Base-by-base conservation (phyloP, 1,140 invertebrate genomes). In the Drosophila tsacasi region DNA sequence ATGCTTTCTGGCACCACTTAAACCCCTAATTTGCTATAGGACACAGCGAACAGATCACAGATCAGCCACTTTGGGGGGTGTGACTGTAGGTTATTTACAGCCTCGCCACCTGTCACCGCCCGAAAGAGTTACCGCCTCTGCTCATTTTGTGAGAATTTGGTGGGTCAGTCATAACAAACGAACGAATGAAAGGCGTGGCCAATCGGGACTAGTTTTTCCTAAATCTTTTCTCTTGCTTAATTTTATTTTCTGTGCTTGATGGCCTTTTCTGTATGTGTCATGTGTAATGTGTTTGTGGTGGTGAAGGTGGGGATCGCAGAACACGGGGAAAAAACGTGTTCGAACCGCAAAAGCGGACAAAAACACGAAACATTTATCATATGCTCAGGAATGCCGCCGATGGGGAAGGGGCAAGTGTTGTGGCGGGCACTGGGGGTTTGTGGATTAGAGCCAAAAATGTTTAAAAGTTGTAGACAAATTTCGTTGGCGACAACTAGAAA, bases 341-440 rank as follows among this genome's bases (percentile, higher is more conserved):
- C 55, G 37, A 54, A 42, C 40, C 42, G 58, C 76, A 71, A 62
- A 75, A 35, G 47, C 47, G 27, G 50, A 72, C 57, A 73, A 54
- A 57, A 67, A 86, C 83, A 86, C 76, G 76, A 83, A 76, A 83
- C 83, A 85, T 85, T 82, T 85, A 82, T 86, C 83, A 85, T 84
- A 59, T 52, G 32, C 47, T 17, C 37, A 54, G 61, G 37, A 47
- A 65, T 57, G 54, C 30, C 39, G 30, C 54, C 39, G 19, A 50
- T 32, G 30, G 30, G 49, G 37, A 35, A n/a, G 27, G 40, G 54
- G 32, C 40, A 32, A 27, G 54, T 23, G 46, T 23, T 23, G 32
- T 55, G 50, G 42, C 47, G 61, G 32, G 59, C 27, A 44, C 49
- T 52, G 32, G 27, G 25, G 40, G 54, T 19, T 37, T n/a, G 62